These are phyloP conservation scores for Sepioteuthis lessoniana DNA, from an alignment of 2,888 invertebrate species.

Conservation along the genomic window DNA sequence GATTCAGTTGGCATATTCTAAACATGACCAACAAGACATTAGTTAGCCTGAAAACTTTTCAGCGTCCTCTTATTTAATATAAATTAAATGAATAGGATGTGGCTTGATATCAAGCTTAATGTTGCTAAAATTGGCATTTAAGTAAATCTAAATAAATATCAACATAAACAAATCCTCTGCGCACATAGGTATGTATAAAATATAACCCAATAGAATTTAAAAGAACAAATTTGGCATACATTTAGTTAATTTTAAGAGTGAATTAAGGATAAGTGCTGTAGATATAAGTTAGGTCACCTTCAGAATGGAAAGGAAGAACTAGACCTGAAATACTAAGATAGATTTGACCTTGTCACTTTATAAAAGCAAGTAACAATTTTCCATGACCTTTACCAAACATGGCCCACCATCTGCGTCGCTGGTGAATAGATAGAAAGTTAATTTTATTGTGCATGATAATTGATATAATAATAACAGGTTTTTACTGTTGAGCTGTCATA, in stretches of 20 bases:
- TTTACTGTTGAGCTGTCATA: background rate
- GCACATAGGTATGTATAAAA: background rate
- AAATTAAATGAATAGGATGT: no score
- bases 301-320: background rate
- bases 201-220: background rate
- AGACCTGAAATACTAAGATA: background rate
- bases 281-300: background rate
- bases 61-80: no score
- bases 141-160: no score
- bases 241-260: background rate
- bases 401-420: background rate
- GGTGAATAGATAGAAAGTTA: background rate
- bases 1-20: no score
- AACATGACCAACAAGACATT: no score
- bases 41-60: no score
- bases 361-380: background rate
- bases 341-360: conserved; percentile 10
- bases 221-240: background rate
- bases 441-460: conserved; percentile 33
- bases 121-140: no score
- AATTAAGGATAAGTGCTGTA: background rate
- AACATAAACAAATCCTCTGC: no score
- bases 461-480: background rate
- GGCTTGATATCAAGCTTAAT: no score
- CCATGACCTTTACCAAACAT: conserved; percentile 20